phyloP scores from a whole-genome alignment of 2,888 invertebrate species.

The Dryobota labecula region DNA sequence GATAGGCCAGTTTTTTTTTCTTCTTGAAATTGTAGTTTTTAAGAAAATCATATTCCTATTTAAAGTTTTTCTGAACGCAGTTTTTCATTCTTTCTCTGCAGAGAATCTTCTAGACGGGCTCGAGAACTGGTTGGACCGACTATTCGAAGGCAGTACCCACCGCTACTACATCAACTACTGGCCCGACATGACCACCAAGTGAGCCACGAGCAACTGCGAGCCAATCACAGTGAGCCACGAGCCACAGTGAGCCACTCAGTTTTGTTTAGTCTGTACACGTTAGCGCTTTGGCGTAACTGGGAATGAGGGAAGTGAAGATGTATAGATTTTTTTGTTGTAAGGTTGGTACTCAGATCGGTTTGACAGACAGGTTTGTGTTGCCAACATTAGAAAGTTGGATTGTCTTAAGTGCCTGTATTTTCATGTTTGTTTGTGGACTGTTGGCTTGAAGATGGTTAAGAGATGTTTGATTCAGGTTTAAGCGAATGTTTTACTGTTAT shows the following conservation, averaged over 20 bases:
- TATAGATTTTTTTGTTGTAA: slow-evolving; percentile 26
- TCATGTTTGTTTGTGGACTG: slow-evolving; percentile 12
- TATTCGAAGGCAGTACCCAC: slow-evolving; percentile 98
- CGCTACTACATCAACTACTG: slow-evolving; percentile 99
- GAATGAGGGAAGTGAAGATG: slow-evolving; percentile 18
- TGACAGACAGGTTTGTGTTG: slow-evolving; percentile 31
- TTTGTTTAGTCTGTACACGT: slow-evolving; percentile 51
- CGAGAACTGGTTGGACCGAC: slow-evolving; percentile 98
- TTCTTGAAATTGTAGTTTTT: neutral
- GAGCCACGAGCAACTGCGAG: slow-evolving; percentile 73
- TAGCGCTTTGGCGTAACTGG: slow-evolving; percentile 54
- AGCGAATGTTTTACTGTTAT: slow-evolving; percentile 1
- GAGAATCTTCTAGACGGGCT: slow-evolving; percentile 97
- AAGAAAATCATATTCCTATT: too few relatives aligned
- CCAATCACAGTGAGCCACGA: slow-evolving; percentile 86
- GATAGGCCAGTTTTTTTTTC: neutral
- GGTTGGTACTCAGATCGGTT: slow-evolving; percentile 22
- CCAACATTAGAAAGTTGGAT: slow-evolving; percentile 20
- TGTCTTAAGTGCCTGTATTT: slow-evolving; percentile 41
- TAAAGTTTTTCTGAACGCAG: neutral
- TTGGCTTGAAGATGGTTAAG: slow-evolving; percentile 3
- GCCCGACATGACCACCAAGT: slow-evolving; percentile 98
- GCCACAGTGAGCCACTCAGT: slow-evolving; percentile 38
- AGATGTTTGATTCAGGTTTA: neutral
- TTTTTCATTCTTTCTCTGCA: slow-evolving; percentile 85